Base-by-base conservation (phyloP, 2,113 vertebrate genomes). In the Helogale parvula region DNA sequence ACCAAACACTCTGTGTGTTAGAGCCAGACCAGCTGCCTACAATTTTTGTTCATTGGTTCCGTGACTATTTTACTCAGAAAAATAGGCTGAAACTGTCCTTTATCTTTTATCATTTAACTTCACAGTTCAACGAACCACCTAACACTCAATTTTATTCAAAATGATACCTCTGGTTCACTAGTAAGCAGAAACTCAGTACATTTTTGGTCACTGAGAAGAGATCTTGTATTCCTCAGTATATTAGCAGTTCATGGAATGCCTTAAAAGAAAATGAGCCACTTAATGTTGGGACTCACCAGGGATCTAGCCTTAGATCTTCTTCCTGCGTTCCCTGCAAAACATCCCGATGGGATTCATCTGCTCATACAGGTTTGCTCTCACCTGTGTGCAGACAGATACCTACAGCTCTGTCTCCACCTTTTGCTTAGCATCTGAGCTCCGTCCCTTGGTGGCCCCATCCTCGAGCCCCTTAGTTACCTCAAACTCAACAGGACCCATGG, bases 291-390 rank as follows among this genome's bases (percentile, higher is more conserved):
- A 23, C 63, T 93, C 57, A 72, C 16, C 13, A 21, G 25, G 33
- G 11, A 13, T 80, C 17, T 66, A 35, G 11, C 16, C 17, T 82
- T 65, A 63, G 25, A 52, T 54, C 33, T 66, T 72, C 27, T 83
- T 15, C 50, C n/a, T 45, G 27, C 7, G 14, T 54, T 38, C 27
- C 66, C n/a, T 65, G 14, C 17, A 38, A 63, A 41, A 52, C 38
- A 47, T 33, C 27, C 5, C 17, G 9, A 4, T 0, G 0, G 38
- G 12, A 29, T 23, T 71, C 33, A 15, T n/a, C 38, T 9, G 66
- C 35, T 47, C 63, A 31, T 63, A 14, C 7, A n/a, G 17, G 23
- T 21, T 66, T 23, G 4, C 15, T 25, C 27, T 16, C 63, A 15
- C 2, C 31, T 31, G 6, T 1, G 38, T 31, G 8, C 47, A 12